Base-by-base conservation (phyloP, 37 sponge, comb jelly and placozoan genomes). In the Cliona cf. orientalis region DNA sequence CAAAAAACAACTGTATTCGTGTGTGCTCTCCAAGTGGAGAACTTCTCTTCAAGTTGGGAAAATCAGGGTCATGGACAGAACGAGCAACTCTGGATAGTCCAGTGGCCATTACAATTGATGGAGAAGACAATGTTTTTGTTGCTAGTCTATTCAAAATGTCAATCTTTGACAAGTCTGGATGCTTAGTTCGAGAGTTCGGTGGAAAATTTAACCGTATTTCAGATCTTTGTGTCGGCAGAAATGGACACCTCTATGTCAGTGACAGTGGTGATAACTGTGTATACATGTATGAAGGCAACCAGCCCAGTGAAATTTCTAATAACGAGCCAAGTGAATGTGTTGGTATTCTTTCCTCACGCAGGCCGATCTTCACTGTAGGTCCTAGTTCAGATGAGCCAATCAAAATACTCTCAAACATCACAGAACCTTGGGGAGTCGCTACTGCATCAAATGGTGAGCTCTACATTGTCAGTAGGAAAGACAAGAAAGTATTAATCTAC, bases 11-110 rank as follows among this genome's bases (percentile, higher is more conserved):
- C 56, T 41, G 21, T 25, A 49, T 84, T 36, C 77, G 76, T 22
- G 77, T 84, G 36, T 84, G 75, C 57, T 56, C 53, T 19, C 17
- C 44, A 6, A 57, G 49, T 36, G 84, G 84, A 32, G 41, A 67
- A 7, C 76, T 67, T 36, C 59, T 67, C 25, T 76, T 76, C 19
- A 7, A 36, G 36, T 76, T 84, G 66, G 77, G 76, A n/a, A 58
- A 76, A 44, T 55, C 23, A 17, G 69, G 77, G 0, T 23, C 57
- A 2, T 5, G 35, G 0, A 26, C 44, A 29, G 65, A 45, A 29
- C 49, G 43, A 19, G 76, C 77, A 25, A 66, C 35, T 3, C 39
- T 42, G 1, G 22, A 53, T 0, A n/a, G 77, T n/a, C 77, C 85
- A 12, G 26, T 43, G 14, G 69, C 59, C 4, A 25, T 84, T 19